A percentile compares a stretch with the other conserved stretches of the same genome.
Conservation (phyloP, 2,113 vertebrate genomes). For the Chlorodrepanis virens region DNA sequence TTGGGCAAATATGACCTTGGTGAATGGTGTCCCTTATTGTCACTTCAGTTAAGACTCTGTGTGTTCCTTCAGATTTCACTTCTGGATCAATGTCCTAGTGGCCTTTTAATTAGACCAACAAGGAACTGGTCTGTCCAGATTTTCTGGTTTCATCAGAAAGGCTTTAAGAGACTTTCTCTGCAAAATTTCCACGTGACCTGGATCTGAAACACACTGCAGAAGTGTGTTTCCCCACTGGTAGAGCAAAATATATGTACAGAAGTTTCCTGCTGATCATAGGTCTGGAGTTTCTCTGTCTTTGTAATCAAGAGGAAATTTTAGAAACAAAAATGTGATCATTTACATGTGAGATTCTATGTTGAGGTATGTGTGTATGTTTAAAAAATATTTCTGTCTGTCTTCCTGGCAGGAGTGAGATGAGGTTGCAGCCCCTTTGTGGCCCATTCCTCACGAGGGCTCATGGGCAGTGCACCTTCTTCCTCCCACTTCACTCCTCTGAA, state of each 20-base stretch:
- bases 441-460: neutral
- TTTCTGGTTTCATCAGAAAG: slow-evolving; percentile 25
- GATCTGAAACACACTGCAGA: neutral
- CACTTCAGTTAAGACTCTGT: neutral
- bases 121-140: slow-evolving; percentile 22
- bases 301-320: neutral
- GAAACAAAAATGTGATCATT: neutral
- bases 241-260: neutral
- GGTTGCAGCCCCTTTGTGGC: neutral
- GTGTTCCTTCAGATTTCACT: neutral
- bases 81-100: neutral
- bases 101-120: neutral
- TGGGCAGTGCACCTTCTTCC: accelerated
- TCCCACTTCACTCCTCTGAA: neutral
- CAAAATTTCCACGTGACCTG: neutral
- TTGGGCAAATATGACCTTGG: neutral
- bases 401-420: neutral
- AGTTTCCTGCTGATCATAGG: neutral
- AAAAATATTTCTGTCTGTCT: neutral
- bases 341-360: neutral
- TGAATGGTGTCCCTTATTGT: neutral
- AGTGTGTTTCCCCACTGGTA: neutral
- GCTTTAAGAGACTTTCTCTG: neutral
- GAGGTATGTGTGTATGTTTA: neutral
- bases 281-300: neutral